Evolutionary conservation across 2,888 invertebrate species (phyloP).

Genomic region (Drosophila formosana): DNA sequence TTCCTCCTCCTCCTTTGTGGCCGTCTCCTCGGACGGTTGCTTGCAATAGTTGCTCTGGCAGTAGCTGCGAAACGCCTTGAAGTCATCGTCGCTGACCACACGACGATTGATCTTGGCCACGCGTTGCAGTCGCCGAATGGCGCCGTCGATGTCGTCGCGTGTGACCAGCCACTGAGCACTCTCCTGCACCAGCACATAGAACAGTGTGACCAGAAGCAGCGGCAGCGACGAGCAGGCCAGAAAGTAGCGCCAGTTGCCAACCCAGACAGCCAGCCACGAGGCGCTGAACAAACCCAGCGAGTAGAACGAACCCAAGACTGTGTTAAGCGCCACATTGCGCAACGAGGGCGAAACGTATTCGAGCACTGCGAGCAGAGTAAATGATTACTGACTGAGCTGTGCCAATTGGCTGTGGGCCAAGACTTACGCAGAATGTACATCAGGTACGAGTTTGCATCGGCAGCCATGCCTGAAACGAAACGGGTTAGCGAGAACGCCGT

Average conservation of each 20-base stretch:
- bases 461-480: conserved; percentile 87
- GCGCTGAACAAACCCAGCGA: conserved; percentile 86
- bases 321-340: conserved; percentile 87
- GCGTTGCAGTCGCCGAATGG: conserved; percentile 85
- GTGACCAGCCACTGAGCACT: conserved; percentile 86
- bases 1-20: conserved; percentile 71
- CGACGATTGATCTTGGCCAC: conserved; percentile 86
- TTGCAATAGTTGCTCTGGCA: conserved; percentile 84
- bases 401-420: conserved; percentile 6
- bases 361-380: conserved; percentile 85
- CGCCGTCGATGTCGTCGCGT: conserved; percentile 85
- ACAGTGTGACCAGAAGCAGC: conserved; percentile 84
- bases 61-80: conserved; percentile 65
- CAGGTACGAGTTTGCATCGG: conserved; percentile 87
- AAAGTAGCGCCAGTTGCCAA: conserved; percentile 86
- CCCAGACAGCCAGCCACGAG: conserved; percentile 85
- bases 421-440: conserved; percentile 87
- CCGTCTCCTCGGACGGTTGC: conserved; percentile 62
- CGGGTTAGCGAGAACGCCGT: conserved; percentile 86
- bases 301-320: conserved; percentile 87
- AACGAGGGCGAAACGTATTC: conserved; percentile 87
- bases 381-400: neutral
- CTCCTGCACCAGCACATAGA: conserved; percentile 86
- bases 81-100: conserved; percentile 79
- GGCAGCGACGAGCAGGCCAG: conserved; percentile 86